These are phyloP conservation scores for Sceliomorpha sp. DNA, from an alignment of 2,888 invertebrate species.

Conservation along the genomic window DNA sequence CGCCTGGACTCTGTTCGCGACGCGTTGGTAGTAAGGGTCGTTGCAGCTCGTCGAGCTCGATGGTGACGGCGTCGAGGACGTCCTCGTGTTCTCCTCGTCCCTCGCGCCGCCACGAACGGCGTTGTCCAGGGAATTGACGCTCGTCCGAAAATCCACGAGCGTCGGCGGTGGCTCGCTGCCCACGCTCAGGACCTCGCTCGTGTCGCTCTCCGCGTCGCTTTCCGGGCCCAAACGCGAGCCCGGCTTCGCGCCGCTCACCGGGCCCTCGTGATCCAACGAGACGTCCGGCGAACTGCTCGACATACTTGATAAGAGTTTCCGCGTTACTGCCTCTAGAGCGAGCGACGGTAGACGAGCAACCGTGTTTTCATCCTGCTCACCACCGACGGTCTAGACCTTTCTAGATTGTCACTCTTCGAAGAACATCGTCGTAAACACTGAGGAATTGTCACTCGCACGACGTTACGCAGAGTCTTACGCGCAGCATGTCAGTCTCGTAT, in stretches of 20 bases:
- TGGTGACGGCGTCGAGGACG: constrained; percentile 73
- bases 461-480: too few relatives aligned
- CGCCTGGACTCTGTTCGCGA: constrained; percentile 57
- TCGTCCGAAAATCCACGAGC: constrained; percentile 60
- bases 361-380: constrained; percentile 58
- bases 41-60: constrained; percentile 73
- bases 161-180: constrained; percentile 85
- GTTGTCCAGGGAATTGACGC: constrained; percentile 59
- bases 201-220: constrained; percentile 80
- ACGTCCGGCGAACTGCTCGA: constrained; percentile 62
- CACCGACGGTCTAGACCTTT: neutral
- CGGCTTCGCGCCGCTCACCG: constrained; percentile 55
- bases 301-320: constrained; percentile 57
- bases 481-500: too few relatives aligned
- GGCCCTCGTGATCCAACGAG: constrained; percentile 56
- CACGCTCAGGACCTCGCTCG: constrained; percentile 90
- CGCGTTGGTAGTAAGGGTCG: constrained; percentile 64
- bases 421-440: too few relatives aligned
- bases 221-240: constrained; percentile 60
- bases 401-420: too few relatives aligned
- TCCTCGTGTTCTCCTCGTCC: constrained; percentile 67
- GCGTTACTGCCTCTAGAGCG: constrained; percentile 42
- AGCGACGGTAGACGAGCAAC: constrained; percentile 50
- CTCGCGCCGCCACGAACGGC: constrained; percentile 63
- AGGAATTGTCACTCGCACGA: too few relatives aligned